Conservation (phyloP, 2,888 invertebrate species). For the Trichopria drosophilae region DNA sequence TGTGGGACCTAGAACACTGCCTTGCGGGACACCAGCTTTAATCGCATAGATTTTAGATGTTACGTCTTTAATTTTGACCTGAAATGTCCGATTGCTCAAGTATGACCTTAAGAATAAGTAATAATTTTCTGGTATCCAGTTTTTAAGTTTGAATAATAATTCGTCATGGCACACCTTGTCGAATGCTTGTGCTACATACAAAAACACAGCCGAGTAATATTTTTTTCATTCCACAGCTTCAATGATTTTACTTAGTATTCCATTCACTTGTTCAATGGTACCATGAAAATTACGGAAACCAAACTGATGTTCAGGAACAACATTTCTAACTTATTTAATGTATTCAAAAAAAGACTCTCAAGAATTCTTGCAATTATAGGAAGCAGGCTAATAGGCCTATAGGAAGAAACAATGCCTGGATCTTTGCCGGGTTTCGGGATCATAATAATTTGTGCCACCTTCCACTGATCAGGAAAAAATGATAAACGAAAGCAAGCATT, state of each 20-base stretch:
- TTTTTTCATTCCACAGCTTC: no score
- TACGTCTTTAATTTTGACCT: no score
- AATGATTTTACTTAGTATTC: no score
- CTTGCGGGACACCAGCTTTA: no score
- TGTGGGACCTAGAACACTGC: slow-evolving; percentile 30
- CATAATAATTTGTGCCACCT: slow-evolving; percentile 3
- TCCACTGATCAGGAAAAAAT: not conserved
- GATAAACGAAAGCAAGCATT: no score
- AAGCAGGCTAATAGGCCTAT: not conserved
- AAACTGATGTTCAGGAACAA: no score
- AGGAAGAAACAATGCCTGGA: not conserved
- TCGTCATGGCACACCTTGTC: not conserved
- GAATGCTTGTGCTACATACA: not conserved
- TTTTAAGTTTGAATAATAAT: not conserved
- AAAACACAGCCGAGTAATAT: no score
- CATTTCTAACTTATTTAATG: not conserved
- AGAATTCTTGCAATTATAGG: not conserved
- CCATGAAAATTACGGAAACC: no score
- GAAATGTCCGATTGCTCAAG: no score
- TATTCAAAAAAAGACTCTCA: not conserved
- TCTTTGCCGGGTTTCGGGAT: not conserved
- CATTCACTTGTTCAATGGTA: no score
- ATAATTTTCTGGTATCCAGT: not conserved
- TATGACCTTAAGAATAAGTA: no score
- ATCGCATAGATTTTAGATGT: slow-evolving; percentile 2